Evolutionary conservation across 1,140 invertebrate species (phyloP).

Genomic region (Paracyclopina nana): DNA sequence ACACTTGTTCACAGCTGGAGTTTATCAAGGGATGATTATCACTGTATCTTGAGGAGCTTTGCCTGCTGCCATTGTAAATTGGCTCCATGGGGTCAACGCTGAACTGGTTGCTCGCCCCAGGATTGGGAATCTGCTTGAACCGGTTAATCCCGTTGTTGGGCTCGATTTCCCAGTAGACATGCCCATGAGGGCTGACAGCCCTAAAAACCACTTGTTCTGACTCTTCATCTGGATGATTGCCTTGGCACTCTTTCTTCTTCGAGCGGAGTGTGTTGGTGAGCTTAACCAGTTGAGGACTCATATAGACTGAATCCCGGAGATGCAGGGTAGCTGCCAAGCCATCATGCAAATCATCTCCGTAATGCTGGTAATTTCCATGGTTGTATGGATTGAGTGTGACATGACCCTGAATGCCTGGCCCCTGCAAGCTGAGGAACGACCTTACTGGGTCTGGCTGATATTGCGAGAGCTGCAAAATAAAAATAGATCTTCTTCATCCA

Average conservation of each 20-base stretch:
- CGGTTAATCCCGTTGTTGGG: conserved; percentile 9
- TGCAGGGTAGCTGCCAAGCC: conserved; percentile 1
- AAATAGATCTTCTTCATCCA: no score
- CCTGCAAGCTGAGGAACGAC: no score
- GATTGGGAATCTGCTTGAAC: neutral
- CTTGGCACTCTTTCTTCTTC: conserved; percentile 5
- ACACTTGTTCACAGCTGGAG: neutral
- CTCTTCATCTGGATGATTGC: conserved; percentile 6
- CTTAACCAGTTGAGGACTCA: conserved; percentile 11
- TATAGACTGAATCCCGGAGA: conserved; percentile 6
- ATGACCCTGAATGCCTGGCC: no score
- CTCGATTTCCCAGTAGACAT: conserved; percentile 16
- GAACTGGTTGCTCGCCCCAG: neutral
- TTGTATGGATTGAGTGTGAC: no score
- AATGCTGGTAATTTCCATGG: no score
- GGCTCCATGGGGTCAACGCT: no score
- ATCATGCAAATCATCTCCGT: no score
- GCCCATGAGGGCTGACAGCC: conserved; percentile 13
- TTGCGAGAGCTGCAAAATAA: no score
- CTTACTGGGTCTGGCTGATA: no score
- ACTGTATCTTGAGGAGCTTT: conserved; percentile 7
- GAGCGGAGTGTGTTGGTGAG: conserved; percentile 10
- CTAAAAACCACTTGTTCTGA: conserved; percentile 15
- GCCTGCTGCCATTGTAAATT: neutral
- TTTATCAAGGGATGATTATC: conserved; percentile 8